Evolutionary conservation across 37 sponge, comb jelly and placozoan genomes (phyloP).

Genomic region (Halisarca cf. caerulea): DNA sequence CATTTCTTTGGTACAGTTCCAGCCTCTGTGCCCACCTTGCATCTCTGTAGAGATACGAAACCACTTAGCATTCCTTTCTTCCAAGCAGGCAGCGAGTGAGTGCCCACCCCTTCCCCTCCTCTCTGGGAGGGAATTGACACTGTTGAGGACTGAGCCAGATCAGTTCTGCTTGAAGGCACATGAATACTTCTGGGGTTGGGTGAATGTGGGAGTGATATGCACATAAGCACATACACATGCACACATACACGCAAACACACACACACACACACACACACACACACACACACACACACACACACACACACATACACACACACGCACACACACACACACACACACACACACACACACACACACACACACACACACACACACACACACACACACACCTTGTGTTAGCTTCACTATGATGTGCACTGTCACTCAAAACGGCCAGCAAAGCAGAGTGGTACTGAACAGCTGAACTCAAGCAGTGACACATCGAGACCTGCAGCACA

Average conservation of each 20-base stretch:
- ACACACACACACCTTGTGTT: neutral
- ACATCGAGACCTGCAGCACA: neutral
- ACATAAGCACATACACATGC: no score
- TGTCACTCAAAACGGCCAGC: neutral
- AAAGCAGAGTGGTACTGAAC: neutral
- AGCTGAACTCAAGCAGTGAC: neutral
- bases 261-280: no score
- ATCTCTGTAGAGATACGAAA: slow-evolving; percentile 57
- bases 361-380: neutral
- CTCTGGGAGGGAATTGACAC: neutral
- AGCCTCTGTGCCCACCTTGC: slow-evolving; percentile 63
- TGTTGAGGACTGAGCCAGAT: neutral
- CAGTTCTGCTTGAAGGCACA: no score
- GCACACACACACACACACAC: neutral
- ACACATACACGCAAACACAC: no score
- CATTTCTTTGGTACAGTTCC: no score
- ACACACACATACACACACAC: no score
- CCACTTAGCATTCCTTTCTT: neutral
- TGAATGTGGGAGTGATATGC: no score
- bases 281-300: no score
- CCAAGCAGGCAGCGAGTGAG: neutral
- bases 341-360: neutral
- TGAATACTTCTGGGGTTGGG: no score
- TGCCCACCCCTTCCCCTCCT: no score
- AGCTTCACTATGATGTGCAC: neutral